These are phyloP conservation scores for Argynnis bischoffii DNA, from an alignment of 2,888 invertebrate genomes.

Conservation along the genomic window DNA sequence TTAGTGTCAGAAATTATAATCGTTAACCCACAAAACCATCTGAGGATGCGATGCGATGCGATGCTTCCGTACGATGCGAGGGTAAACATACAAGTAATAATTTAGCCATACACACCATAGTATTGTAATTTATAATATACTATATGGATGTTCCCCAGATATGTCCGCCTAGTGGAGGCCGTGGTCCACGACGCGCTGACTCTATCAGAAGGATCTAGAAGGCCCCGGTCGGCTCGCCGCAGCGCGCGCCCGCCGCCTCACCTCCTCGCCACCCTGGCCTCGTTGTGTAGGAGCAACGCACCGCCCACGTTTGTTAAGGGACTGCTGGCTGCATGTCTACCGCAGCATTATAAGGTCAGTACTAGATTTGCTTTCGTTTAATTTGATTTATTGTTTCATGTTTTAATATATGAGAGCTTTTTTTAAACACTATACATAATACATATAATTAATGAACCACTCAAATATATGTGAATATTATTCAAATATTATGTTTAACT, in stretches of 20 bases:
- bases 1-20: too few relatives aligned
- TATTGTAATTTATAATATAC: background rate
- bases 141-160: conserved; percentile 72
- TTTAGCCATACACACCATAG: background rate
- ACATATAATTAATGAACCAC: too few relatives aligned
- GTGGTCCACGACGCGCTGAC: conserved; percentile 94
- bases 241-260: conserved; percentile 89
- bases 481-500: too few relatives aligned
- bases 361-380: background rate
- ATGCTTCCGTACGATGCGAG: too few relatives aligned
- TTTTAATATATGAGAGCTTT: too few relatives aligned
- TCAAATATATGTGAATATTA: too few relatives aligned
- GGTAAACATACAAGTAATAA: background rate
- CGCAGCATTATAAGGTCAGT: conserved; percentile 47
- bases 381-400: background rate
- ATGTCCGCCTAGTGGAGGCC: conserved; percentile 94
- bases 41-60: too few relatives aligned
- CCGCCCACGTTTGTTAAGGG: conserved; percentile 74
- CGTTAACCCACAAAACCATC: too few relatives aligned
- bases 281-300: conserved; percentile 81
- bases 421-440: too few relatives aligned
- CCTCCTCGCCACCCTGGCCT: conserved; percentile 91
- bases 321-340: conserved; percentile 58
- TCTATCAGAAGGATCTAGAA: conserved; percentile 78
- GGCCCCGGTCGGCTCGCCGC: conserved; percentile 78